phyloP scores from a whole-genome alignment of 1,140 invertebrate genomes.

The Heliconius hermathena region DNA sequence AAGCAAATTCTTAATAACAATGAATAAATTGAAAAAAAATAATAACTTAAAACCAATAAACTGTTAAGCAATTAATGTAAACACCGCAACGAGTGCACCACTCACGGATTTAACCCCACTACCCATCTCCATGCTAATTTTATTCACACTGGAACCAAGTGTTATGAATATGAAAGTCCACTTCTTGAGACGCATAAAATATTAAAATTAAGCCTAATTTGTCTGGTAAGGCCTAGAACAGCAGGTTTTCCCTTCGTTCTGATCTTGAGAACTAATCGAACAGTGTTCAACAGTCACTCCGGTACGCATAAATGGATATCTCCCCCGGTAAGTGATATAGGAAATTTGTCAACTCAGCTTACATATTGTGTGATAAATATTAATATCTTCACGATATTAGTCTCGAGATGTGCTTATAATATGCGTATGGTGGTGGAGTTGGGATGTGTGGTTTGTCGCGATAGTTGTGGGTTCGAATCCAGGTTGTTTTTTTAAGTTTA shows the following conservation, averaged over 20 bases:
- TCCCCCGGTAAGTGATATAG: conserved; percentile 21
- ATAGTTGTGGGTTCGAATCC: too few relatives aligned
- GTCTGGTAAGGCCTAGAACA: conserved; percentile 50
- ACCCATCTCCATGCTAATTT: conserved; percentile 56
- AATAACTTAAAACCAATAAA: neutral
- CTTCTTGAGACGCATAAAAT: conserved; percentile 55
- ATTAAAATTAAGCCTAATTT: conserved; percentile 66
- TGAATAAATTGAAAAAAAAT: neutral
- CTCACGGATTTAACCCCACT: neutral
- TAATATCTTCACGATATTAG: conserved; percentile 24
- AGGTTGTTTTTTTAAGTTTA: too few relatives aligned
- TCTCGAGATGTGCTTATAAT: conserved; percentile 8
- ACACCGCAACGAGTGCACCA: neutral
- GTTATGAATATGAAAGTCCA: conserved; percentile 36
- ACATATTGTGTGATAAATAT: conserved; percentile 27
- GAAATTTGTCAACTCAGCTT: conserved; percentile 27
- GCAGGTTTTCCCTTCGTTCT: conserved; percentile 57
- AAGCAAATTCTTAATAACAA: neutral
- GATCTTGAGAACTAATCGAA: conserved; percentile 51
- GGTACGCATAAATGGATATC: conserved; percentile 35
- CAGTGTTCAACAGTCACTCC: conserved; percentile 43
- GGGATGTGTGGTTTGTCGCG: too few relatives aligned
- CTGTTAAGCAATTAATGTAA: neutral
- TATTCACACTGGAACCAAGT: conserved; percentile 44
- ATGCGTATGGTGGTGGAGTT: neutral